Base-by-base conservation (phyloP, 2,797 vertebrate genomes). In the Phoxinus dragarum region DNA sequence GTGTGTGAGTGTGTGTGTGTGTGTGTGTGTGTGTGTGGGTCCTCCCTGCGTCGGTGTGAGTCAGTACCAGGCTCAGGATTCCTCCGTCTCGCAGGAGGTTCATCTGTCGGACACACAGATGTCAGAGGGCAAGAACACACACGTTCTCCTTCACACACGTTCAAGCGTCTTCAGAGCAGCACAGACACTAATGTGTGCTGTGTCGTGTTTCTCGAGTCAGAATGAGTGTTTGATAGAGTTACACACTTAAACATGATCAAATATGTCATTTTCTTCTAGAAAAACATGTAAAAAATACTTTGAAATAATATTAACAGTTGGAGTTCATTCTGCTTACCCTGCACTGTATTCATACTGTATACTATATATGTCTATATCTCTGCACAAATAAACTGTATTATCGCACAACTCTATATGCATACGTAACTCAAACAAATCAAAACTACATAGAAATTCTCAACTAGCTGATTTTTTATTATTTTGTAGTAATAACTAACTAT, bases 21-120 rank as follows among this genome's bases (percentile, higher is more conserved):
- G 66, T 68, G 12, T 0, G 66, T 8, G 14, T 21, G 31, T 68
- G 66, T 52, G 49, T 5, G 14, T 27, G 49, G 23, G 56, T 52
- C n/a, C 68, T 11, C 38, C 8, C 59, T 64, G n/a, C 52, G 72
- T 76, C 3, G 0, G 49, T 59, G 34, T 19, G 36, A 31, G 74
- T 83, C 81, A 44, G 86, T 86, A 79, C 81, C 86, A 86, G 81
- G 34, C 75, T 16, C 74, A 40, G 52, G 49, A 34, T 44, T 19
- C 31, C 4, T 73, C 54, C 12, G 3, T 82, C 85, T 84, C 52
- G 44, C 61, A 31, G 56, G 76, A 61, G 54, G 14, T 23, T 64
- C 69, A 74, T 40, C 72, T 82, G 27, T 34, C 16, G 72, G 72
- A 74, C 80, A 82, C 56, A 52, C 21, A 38, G 61, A 52, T 83